Evolutionary conservation across 2,797 vertebrate species (phyloP).

Genomic region (Taenioides sp.): DNA sequence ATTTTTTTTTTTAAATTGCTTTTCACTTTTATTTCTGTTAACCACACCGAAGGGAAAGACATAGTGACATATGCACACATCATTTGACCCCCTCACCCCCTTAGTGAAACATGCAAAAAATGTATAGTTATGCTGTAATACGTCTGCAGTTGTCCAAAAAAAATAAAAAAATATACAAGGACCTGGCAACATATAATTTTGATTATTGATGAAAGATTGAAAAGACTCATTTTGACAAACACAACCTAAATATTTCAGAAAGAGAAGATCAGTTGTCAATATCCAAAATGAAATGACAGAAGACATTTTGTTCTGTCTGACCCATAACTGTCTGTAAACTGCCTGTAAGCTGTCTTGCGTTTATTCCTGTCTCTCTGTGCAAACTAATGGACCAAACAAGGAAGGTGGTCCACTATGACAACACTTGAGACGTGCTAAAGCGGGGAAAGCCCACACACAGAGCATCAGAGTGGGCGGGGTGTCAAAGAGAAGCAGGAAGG

Average conservation of each 20-base stretch:
- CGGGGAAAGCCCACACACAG: neutral
- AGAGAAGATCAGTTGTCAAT: constrained; percentile 40
- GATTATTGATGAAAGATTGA: no score
- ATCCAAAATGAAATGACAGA: constrained; percentile 27
- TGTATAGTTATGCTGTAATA: no score
- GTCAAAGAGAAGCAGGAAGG: constrained; percentile 66
- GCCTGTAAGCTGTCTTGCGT: constrained; percentile 23
- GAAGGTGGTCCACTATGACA: constrained; percentile 19
- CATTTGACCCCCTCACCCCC: no score
- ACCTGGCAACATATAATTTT: neutral
- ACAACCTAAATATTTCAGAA: constrained; percentile 55
- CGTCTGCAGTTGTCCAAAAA: no score
- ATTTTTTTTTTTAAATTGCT: no score
- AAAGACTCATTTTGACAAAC: constrained; percentile 7
- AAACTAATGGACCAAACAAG: constrained; percentile 47
- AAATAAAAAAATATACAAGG: no score
- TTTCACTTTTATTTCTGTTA: no score
- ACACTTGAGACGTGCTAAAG: constrained; percentile 33
- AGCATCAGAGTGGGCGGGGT: constrained; percentile 56
- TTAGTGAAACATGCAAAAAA: no score
- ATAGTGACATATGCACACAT: no score
- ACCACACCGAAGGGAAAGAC: no score
- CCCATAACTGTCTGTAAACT: no score
- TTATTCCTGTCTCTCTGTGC: constrained; percentile 25
- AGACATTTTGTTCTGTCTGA: constrained; percentile 31